These are phyloP conservation scores for Drosophila kuntzei DNA, from an alignment of 2,888 invertebrate genomes.

Conservation along the genomic window DNA sequence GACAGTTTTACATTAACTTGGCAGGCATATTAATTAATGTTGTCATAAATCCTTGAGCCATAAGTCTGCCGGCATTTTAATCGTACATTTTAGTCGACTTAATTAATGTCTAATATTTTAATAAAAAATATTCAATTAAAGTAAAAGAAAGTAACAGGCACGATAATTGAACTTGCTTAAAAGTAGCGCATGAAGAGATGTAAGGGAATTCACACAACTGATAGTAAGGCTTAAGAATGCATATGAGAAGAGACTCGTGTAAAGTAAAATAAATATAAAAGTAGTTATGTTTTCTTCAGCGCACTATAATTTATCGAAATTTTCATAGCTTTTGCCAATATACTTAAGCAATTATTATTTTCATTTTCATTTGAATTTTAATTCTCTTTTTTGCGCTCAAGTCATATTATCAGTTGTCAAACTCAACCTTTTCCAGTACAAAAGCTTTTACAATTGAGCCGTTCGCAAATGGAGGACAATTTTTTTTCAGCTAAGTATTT, in stretches of 20 bases:
- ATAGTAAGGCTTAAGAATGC: background rate
- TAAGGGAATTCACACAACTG: background rate
- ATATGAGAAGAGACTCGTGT: background rate
- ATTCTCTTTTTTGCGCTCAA: constrained; percentile 30
- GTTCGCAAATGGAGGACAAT: constrained; percentile 32
- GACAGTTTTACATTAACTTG: constrained; percentile 44
- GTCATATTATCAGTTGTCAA: background rate
- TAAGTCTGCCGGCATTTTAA: constrained; percentile 21
- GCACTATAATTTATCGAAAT: too few species aligned
- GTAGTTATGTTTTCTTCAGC: too few species aligned
- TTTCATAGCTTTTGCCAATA: background rate
- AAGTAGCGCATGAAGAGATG: background rate
- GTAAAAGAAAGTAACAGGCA: too few species aligned
- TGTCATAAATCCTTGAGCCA: constrained; percentile 38
- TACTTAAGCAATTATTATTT: background rate
- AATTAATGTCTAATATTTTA: constrained; percentile 4
- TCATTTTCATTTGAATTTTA: background rate
- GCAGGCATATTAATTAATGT: constrained; percentile 59
- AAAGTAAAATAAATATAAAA: too few species aligned
- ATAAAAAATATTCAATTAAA: background rate
- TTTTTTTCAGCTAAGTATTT: constrained; percentile 38
- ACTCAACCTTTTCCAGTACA: constrained; percentile 6
- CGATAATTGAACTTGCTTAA: background rate
- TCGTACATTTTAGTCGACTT: constrained; percentile 4
- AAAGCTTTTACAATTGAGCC: background rate